A percentile compares a stretch with the other conserved stretches of the same genome.
phyloP scores from a whole-genome alignment of 64 coral and sea anemone species.

The Astreopora myriophthalma region DNA sequence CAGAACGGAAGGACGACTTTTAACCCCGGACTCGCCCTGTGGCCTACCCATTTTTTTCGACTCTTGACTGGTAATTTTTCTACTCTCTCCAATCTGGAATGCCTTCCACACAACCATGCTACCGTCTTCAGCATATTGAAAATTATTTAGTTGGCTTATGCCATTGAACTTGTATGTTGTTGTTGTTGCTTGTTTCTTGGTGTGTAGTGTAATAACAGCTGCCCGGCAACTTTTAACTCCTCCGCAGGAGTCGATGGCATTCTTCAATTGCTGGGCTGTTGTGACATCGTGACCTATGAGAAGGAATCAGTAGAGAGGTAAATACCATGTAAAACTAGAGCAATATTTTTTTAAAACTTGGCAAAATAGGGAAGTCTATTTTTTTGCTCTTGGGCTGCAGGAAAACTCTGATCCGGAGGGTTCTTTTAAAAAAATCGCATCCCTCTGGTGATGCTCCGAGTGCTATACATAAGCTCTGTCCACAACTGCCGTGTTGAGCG shows the following conservation, averaged over 20 bases:
- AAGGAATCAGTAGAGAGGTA: not conserved
- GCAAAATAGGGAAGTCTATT: not conserved
- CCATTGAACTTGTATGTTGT: slow-evolving; percentile 25
- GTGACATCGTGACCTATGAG: slow-evolving; percentile 44
- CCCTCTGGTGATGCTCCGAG: too few species aligned
- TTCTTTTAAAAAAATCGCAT: too few species aligned
- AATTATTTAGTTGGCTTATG: slow-evolving; percentile 61
- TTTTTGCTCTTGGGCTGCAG: not conserved
- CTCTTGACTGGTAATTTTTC: too few species aligned
- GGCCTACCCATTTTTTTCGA: slow-evolving; percentile 12
- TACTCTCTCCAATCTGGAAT: slow-evolving; percentile 23
- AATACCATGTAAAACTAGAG: not conserved
- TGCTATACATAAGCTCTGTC: not conserved
- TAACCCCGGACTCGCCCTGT: not conserved
- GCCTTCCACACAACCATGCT: slow-evolving; percentile 11
- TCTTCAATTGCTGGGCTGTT: slow-evolving; percentile 27
- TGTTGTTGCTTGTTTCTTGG: slow-evolving; percentile 33
- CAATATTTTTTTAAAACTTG: not conserved
- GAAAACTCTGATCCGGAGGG: too few species aligned
- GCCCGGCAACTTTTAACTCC: slow-evolving; percentile 27
- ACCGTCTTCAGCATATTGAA: slow-evolving; percentile 22
- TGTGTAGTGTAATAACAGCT: slow-evolving; percentile 36
- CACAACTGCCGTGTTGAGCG: slow-evolving; percentile 44
- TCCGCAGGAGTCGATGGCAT: slow-evolving; percentile 39
- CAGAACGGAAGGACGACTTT: not conserved